Conservation (phyloP, 1,140 invertebrate genomes). For the Drosophila pandora region DNA sequence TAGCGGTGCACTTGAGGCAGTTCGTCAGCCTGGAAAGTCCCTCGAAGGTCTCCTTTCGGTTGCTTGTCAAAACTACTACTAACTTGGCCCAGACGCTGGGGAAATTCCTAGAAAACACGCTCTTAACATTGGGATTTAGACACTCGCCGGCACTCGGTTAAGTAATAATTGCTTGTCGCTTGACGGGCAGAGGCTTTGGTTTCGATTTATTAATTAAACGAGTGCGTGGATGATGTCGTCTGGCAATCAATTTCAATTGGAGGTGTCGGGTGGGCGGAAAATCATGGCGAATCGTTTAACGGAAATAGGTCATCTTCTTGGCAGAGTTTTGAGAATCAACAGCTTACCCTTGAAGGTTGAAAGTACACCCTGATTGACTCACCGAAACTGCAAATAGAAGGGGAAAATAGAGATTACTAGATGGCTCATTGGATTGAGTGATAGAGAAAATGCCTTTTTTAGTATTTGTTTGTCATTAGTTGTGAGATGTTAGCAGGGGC, state of each 20-base stretch:
- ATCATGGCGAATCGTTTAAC: conserved; percentile 14
- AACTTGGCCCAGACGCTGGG: conserved; percentile 10
- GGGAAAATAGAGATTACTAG: conserved; percentile 18
- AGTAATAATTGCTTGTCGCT: conserved; percentile 37
- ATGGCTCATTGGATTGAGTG: conserved; percentile 16
- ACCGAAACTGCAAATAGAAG: conserved; percentile 71
- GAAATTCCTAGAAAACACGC: conserved; percentile 37
- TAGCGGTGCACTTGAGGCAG: conserved; percentile 36
- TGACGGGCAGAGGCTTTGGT: conserved; percentile 1
- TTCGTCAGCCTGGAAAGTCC: conserved; percentile 41
- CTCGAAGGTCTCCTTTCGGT: conserved; percentile 42
- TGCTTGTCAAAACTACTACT: conserved; percentile 5
- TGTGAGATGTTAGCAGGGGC: no score
- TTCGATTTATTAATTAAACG: conserved; percentile 39
- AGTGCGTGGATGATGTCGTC: conserved; percentile 47
- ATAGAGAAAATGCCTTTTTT: conserved; percentile 26
- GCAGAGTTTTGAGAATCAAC: background rate
- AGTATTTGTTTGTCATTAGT: conserved; percentile 3
- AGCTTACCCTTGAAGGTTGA: conserved; percentile 1
- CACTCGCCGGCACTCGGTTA: conserved; percentile 19
- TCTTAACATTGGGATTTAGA: conserved; percentile 45
- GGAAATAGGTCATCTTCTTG: background rate
- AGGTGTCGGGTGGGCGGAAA: conserved; percentile 50
- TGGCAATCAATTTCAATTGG: conserved; percentile 75
- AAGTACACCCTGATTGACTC: conserved; percentile 31